Conservation (phyloP, 35 echinoderm and acorn worm species). For the Apostichopus californicus region DNA sequence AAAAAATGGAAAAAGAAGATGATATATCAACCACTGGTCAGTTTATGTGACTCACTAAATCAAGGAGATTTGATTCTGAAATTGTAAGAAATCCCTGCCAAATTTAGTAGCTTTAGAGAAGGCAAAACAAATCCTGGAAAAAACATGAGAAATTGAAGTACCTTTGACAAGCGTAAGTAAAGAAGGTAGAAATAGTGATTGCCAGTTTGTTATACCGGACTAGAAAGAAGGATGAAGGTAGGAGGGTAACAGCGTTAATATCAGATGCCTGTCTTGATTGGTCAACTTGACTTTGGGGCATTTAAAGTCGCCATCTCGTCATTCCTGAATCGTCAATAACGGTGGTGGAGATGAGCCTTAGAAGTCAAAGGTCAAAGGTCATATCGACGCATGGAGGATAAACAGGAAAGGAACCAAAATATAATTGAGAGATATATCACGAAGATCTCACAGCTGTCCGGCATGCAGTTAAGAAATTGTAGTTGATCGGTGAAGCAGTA, state of each 20-base stretch:
- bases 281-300: background rate
- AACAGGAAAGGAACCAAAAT: background rate
- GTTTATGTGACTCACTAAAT: background rate
- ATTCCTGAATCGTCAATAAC: background rate
- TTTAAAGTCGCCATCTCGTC: background rate
- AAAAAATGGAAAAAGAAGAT: background rate
- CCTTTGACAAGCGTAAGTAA: background rate
- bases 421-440: background rate
- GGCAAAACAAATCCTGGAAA: background rate
- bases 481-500: background rate
- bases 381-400: background rate
- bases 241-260: background rate
- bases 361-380: background rate
- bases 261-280: slow-evolving; percentile 14
- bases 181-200: background rate
- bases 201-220: background rate
- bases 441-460: background rate
- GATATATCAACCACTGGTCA: slow-evolving; percentile 15
- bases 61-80: background rate
- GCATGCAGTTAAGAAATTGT: background rate
- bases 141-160: background rate
- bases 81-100: background rate
- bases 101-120: background rate
- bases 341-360: background rate
- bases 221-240: background rate